phyloP scores from a whole-genome alignment of 2,797 vertebrate genomes.

The Dendrocincla fuliginosa region DNA sequence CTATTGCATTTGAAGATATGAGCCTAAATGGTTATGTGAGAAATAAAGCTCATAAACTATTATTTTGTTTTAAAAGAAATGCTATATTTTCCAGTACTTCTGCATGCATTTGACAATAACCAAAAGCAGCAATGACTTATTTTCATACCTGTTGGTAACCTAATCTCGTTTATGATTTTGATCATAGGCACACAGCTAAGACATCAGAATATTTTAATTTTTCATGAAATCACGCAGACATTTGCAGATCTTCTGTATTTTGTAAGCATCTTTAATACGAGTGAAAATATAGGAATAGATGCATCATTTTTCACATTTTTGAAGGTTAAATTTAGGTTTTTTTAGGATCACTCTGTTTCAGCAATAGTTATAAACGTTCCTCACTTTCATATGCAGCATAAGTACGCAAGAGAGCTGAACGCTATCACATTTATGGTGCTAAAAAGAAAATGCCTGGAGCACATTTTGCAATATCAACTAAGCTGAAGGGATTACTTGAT shows the following conservation, averaged over 20 bases:
- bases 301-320: neutral
- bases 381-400: neutral
- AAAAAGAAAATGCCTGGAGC: slow-evolving; percentile 13
- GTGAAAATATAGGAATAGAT: neutral
- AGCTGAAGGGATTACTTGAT: slow-evolving; percentile 33
- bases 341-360: neutral
- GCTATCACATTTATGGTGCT: neutral
- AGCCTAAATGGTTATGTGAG: neutral
- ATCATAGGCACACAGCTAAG: neutral
- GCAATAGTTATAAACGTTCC: neutral
- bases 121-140: neutral
- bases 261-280: neutral
- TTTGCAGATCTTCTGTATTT: neutral
- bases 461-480: slow-evolving; percentile 20
- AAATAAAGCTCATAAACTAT: neutral
- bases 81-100: neutral
- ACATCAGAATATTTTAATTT: neutral
- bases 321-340: slow-evolving; percentile 7
- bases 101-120: neutral
- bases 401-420: neutral
- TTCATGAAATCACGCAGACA: neutral
- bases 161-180: neutral
- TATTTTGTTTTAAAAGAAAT: neutral
- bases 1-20: neutral
- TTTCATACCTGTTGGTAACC: neutral